Base-by-base conservation (phyloP, 2,797 vertebrate species). In the Ptychadena robeensis region DNA sequence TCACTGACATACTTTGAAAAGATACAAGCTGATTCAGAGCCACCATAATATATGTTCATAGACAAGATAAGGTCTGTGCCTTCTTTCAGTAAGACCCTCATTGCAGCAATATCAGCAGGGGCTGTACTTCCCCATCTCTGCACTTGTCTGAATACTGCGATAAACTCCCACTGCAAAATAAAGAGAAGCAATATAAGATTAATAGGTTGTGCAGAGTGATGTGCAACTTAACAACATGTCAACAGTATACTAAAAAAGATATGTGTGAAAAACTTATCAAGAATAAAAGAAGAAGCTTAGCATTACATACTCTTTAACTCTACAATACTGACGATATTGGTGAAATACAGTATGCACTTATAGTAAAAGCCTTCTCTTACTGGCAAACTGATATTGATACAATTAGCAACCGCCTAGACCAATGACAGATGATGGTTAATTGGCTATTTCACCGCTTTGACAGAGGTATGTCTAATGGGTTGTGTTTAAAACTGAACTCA, bases 21-120 rank as follows among this genome's bases (percentile, higher is more conserved):
- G 22, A 93, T 34, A 1, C 90, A 93, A 61, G 89, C 90, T 0
- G 93, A 82, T 1, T 92, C 93, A 11, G 94, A 85, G 34, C 94
- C 94, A 78, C 94, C 95, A 0, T 90, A 95, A 80, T 91, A 94
- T 38, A 96, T 85, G 32, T 90, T 91, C 66, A 95, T 57, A 1
- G 95, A 94, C 61, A 86, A 85, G 28, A 95, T 92, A 53, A 89
- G 71, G 31, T 85, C 79, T n/a, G 93, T 92, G 0, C 87, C 89
- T 12, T 90, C 86, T 0, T 86, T 82, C 81, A 96, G 93, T 40
- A 87, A 25, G 67, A 93, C 94, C 9, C 90, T 89, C 94, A 96
- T 94, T 15, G 91, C 94, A 0, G 93, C 87, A 1, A 92, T 94
- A 0, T 90, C 92, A 0, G 91, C 93, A 34, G 92, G 89, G 25